Percentiles rank a stretch among this genome's conserved stretches.
Conservation (phyloP, 1,140 invertebrate species). For the Protaetia brevitarsis region DNA sequence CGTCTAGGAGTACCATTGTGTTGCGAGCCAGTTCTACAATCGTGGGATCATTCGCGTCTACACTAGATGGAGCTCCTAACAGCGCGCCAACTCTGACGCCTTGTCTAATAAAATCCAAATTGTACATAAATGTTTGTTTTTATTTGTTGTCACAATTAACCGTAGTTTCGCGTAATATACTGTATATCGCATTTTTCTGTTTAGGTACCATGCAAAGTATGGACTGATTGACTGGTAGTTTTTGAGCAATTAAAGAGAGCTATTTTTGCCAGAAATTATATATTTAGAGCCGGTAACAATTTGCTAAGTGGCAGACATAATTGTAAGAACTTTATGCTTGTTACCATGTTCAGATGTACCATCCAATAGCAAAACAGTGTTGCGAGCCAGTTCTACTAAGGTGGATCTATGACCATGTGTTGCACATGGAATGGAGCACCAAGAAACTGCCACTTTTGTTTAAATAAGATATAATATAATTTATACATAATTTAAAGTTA, state of each 20-base stretch:
- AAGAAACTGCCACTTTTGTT: no score
- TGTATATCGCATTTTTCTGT: conserved; percentile 39
- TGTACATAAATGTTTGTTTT: neutral
- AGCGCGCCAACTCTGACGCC: conserved; percentile 5
- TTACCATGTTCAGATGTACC: conserved; percentile 19
- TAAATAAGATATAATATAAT: no score
- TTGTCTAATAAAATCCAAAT: neutral
- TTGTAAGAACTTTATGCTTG: conserved; percentile 32
- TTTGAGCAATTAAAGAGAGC: conserved; percentile 30
- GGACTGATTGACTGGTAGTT: neutral
- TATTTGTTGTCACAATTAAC: conserved; percentile 26
- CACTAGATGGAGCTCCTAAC: conserved; percentile 29
- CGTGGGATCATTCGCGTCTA: conserved; percentile 39
- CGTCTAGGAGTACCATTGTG: conserved; percentile 39
- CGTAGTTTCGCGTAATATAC: conserved; percentile 43
- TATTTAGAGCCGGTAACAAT: conserved; percentile 50
- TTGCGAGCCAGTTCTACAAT: conserved; percentile 45
- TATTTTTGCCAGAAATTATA: conserved; percentile 50
- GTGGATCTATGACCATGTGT: conserved; percentile 44
- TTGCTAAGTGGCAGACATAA: conserved; percentile 45
- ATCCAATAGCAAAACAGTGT: conserved; percentile 41
- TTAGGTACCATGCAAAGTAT: conserved; percentile 36
- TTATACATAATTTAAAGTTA: no score
- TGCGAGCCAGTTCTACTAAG: conserved; percentile 43
- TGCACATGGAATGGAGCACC: no score